These are phyloP conservation scores for Thaumatotibia leucotreta DNA, from an alignment of 1,140 invertebrate genomes.

Conservation along the genomic window DNA sequence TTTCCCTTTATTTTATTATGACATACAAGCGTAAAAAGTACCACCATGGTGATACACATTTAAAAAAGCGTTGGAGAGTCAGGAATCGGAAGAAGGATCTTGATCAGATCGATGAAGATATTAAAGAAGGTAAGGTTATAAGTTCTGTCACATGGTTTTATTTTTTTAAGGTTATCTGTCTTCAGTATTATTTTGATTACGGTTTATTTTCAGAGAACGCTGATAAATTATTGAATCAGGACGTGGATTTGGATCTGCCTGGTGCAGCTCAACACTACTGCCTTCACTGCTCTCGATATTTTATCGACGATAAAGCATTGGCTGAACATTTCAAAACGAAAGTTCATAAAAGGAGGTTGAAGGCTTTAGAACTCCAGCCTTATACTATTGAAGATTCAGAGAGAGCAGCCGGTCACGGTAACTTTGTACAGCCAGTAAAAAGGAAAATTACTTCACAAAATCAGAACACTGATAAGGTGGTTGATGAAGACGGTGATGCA, in stretches of 20 bases:
- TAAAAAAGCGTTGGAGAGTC: conserved; percentile 85
- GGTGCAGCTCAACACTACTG: conserved; percentile 95
- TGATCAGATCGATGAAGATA: conserved; percentile 80
- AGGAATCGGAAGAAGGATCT: conserved; percentile 86
- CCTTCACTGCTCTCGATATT: conserved; percentile 95
- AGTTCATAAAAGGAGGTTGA: conserved; percentile 93
- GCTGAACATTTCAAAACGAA: conserved; percentile 92
- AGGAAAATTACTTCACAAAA: conserved; percentile 88
- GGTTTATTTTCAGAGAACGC: conserved; percentile 76
- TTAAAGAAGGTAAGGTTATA: conserved; percentile 58
- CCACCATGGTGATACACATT: conserved; percentile 85
- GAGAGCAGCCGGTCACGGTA: conserved; percentile 91
- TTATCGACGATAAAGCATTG: conserved; percentile 88
- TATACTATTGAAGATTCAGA: conserved; percentile 95
- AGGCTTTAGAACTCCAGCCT: conserved; percentile 93
- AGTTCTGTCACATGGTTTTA: conserved; percentile 30
- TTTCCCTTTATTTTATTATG: conserved; percentile 51
- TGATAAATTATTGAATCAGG: conserved; percentile 88
- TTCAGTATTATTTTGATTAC: conserved; percentile 15
- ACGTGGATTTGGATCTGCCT: conserved; percentile 91
- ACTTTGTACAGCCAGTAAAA: conserved; percentile 84
- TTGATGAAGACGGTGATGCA: conserved; percentile 57
- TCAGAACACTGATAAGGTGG: conserved; percentile 68
- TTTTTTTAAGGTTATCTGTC: conserved; percentile 27
- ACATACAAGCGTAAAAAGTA: conserved; percentile 85